Conservation (phyloP, 2,113 vertebrate species). For the Amazona vittata region DNA sequence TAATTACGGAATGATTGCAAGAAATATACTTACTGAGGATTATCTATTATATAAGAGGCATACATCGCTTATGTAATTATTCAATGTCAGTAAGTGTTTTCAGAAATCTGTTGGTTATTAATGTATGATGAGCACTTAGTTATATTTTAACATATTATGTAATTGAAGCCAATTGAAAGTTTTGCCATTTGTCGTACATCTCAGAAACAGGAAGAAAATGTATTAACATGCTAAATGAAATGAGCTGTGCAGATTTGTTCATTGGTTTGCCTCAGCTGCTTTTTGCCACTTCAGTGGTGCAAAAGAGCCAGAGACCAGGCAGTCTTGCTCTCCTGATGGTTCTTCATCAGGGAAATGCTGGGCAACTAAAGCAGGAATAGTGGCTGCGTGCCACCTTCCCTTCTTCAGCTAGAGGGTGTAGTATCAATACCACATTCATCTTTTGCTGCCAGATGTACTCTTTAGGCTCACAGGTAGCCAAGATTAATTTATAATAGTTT, state of each 20-base stretch:
- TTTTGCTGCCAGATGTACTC: background rate
- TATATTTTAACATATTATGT: background rate
- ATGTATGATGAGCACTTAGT: background rate
- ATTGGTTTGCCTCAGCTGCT: background rate
- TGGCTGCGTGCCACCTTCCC: background rate
- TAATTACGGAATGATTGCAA: slow-evolving; percentile 6
- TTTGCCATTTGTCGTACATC: background rate
- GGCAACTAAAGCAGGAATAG: slow-evolving; percentile 19
- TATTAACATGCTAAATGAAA: background rate
- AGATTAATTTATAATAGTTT: slow-evolving; percentile 36
- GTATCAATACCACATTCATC: background rate
- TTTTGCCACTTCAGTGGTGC: background rate
- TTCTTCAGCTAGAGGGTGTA: background rate
- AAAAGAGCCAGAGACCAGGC: background rate
- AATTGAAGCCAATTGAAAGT: background rate
- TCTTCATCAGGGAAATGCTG: background rate
- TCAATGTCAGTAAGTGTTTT: background rate
- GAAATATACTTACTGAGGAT: background rate
- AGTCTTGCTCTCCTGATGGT: background rate
- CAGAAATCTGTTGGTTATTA: slow-evolving; percentile 2
- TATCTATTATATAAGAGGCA: background rate
- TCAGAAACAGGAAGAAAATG: background rate
- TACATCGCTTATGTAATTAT: background rate
- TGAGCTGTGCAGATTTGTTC: background rate
- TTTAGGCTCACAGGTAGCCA: background rate